Conservation (phyloP, 2,113 vertebrate genomes). For the Thermophis baileyi region DNA sequence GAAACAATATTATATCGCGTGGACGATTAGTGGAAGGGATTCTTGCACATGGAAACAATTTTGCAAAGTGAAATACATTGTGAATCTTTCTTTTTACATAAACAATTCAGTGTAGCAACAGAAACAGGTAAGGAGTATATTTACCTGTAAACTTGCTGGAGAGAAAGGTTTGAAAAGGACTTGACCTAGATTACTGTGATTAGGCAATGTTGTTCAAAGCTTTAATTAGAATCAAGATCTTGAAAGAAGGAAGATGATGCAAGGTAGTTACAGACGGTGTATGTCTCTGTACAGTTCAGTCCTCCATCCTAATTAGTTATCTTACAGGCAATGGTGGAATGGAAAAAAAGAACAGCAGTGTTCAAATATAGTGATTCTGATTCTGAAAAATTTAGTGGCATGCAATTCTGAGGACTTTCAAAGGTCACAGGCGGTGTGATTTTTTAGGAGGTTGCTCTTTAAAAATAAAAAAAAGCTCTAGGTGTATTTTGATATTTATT, state of each 20-base stretch:
- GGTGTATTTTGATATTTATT: background rate
- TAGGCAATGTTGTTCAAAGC: slow-evolving; percentile 22
- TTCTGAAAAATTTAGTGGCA: background rate
- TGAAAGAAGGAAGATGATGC: background rate
- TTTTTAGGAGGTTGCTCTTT: background rate
- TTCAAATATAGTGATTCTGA: background rate
- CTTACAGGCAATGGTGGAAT: accelerated
- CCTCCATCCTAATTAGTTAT: background rate
- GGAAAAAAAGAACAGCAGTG: background rate
- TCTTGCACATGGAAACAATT: background rate
- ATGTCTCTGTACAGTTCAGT: accelerated
- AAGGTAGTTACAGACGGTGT: background rate
- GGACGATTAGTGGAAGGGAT: background rate
- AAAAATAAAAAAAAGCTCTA: background rate
- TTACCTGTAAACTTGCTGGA: background rate
- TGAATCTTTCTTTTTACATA: background rate
- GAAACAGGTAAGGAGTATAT: accelerated
- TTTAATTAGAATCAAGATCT: slow-evolving; percentile 29
- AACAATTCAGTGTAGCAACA: accelerated
- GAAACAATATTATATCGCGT: background rate
- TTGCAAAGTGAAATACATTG: background rate
- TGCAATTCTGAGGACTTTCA: background rate
- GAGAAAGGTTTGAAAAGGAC: background rate
- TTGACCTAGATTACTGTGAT: slow-evolving; percentile 34
- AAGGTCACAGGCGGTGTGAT: background rate